Evolutionary conservation across 37 sponge, comb jelly and placozoan genomes (phyloP).

Genomic region (Halichondria panicea): DNA sequence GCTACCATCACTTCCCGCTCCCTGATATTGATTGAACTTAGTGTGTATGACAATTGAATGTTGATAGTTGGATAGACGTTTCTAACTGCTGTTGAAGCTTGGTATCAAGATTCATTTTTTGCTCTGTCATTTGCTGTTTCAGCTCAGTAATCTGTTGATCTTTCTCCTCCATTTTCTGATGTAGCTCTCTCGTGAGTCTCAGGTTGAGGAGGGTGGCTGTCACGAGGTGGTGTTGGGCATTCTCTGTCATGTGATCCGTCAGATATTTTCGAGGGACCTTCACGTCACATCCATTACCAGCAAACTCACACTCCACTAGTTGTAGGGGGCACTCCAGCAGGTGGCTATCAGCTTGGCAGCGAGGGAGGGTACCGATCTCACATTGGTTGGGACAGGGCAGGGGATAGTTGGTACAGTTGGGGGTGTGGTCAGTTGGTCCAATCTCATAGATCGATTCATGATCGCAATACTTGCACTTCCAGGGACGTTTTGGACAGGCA

Average conservation of each 20-base stretch:
- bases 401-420: conserved; percentile 13
- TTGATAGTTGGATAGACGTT: too few species aligned
- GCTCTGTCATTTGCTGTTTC: too few species aligned
- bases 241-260: conserved; percentile 16
- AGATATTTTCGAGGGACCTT: conserved; percentile 9
- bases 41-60: too few species aligned
- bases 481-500: conserved; percentile 22
- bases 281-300: conserved; percentile 22
- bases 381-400: conserved; percentile 33
- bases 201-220: not conserved
- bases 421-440: conserved; percentile 4
- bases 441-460: conserved; percentile 3
- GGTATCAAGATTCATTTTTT: too few species aligned
- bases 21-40: too few species aligned
- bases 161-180: too few species aligned
- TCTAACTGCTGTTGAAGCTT: too few species aligned
- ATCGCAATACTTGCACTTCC: conserved; percentile 27
- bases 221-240: conserved; percentile 6
- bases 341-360: conserved; percentile 21
- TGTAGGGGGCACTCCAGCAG: conserved; percentile 29
- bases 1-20: not conserved
- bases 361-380: not conserved
- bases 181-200: conserved; percentile 4
- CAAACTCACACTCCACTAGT: conserved; percentile 31
- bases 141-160: too few species aligned